Evolutionary conservation across 2,113 vertebrate species (phyloP).

Genomic region (Vulpes vulpes): DNA sequence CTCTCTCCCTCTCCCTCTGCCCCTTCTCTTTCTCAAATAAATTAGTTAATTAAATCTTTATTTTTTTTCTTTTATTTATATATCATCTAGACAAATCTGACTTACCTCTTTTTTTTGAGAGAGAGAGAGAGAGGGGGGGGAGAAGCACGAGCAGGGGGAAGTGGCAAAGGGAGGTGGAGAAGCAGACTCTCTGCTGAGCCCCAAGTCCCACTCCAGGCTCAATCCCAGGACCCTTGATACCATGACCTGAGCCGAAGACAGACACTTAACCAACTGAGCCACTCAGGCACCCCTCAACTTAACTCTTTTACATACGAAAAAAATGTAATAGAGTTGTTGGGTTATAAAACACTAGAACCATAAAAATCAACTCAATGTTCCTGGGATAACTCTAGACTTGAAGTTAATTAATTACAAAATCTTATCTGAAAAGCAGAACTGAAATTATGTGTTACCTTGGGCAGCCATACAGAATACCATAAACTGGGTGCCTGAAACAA

Average conservation of each 20-base stretch:
- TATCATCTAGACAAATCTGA: neutral
- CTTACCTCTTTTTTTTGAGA: neutral
- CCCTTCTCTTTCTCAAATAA: neutral
- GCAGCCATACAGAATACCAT: neutral
- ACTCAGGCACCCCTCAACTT: too few species aligned
- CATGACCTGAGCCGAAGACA: too few species aligned
- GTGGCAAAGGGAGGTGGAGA: too few species aligned
- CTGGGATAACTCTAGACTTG: neutral
- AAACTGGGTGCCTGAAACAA: neutral
- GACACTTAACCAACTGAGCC: too few species aligned
- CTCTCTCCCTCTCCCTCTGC: neutral
- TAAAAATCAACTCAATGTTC: neutral
- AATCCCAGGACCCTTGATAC: too few species aligned
- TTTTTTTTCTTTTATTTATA: neutral
- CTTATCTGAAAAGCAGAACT: neutral
- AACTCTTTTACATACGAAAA: neutral
- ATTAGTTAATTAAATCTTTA: neutral
- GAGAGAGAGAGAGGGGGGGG: too few species aligned
- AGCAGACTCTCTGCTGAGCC: too few species aligned
- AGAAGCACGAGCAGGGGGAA: too few species aligned
- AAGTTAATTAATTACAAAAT: neutral
- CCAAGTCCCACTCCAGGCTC: too few species aligned
- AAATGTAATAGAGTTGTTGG: neutral
- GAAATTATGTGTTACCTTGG: neutral
- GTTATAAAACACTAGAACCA: neutral